phyloP scores from a whole-genome alignment of 2,113 vertebrate genomes.

The Maccullochella peelii region DNA sequence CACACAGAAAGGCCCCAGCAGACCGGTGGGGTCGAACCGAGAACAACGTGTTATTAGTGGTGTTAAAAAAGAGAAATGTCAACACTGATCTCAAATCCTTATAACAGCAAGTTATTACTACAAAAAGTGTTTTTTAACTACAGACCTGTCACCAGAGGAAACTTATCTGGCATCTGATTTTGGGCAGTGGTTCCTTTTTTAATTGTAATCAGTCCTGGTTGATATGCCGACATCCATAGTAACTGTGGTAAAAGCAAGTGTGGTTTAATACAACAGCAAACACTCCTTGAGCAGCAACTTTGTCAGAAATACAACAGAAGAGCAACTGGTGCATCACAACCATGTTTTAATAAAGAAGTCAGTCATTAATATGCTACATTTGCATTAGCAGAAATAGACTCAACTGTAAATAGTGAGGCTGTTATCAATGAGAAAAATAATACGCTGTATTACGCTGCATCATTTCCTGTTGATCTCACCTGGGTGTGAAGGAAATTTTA shows the following conservation, averaged over 20 bases:
- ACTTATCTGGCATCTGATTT: too few relatives aligned
- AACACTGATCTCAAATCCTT: not conserved
- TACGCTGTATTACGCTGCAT: not conserved
- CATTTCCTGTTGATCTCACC: not conserved
- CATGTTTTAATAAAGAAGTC: not conserved
- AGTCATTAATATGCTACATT: not conserved
- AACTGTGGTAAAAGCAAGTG: not conserved
- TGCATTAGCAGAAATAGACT: not conserved
- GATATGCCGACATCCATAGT: not conserved
- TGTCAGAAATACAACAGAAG: not conserved
- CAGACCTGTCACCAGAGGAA: too few relatives aligned
- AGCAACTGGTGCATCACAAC: not conserved
- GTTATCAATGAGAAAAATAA: not conserved
- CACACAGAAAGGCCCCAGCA: too few relatives aligned
- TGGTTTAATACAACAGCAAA: not conserved
- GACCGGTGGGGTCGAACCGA: too few relatives aligned
- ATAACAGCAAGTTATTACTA: too few relatives aligned
- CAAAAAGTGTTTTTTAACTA: too few relatives aligned
- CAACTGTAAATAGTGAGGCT: not conserved
- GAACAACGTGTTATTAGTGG: too few relatives aligned
- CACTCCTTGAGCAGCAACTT: not conserved
- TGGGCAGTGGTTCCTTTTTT: too few relatives aligned
- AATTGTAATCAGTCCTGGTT: too few relatives aligned
- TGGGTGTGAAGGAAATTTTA: not conserved
- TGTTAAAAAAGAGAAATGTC: not conserved